Evolutionary conservation across 2,113 vertebrate species (phyloP), one percentile per base, ranked within the genome.

Genomic region (Oreochromis aureus): DNA sequence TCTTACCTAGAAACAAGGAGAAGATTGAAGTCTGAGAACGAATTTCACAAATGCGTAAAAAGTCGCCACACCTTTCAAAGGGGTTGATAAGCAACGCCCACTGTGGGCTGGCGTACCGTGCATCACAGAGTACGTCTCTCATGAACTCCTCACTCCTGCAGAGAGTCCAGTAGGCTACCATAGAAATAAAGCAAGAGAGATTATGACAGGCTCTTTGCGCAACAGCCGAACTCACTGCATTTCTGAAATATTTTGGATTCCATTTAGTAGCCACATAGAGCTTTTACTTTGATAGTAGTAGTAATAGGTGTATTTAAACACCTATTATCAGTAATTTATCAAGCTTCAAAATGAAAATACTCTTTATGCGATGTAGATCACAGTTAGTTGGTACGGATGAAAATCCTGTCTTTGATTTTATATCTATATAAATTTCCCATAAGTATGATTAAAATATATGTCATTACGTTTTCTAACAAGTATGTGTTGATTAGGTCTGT

Each of bases 31-130:
- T 27, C 39, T 27, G 15, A 41, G 16, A 2, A 48, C 66, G 48
- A 80, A 34, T 55, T 90, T 90, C 76, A 51, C 71, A 80, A 18
- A 6, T 11, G 6, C 3, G 12, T 4, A 44, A 61, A 76, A 51
- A 32, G 11, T 69, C 53, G 76, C 87, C 92, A 83, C 92, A 91
- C 93, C 94, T 94, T 92, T 90, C 32, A 9, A 19, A 16, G 3
- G 36, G 82, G 53, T 32, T 30, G 2, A 6, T 32, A 66, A 81
- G 73, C 34, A 48, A 93, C 94, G 88, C 94, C 92, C 90, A 80
- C 81, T 6, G 71, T 80, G 6, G 19, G 10, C n/a, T 11, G 51
- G 3, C 22, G 85, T 83, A 86, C 85, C 86, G 10, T 44, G 85
- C 87, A 79, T 90, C 91, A 80, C 7, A 16, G 76, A 51, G 71